Evolutionary conservation across 2,797 vertebrate species (phyloP), one percentile per base, ranked within the genome.

Genomic region (Pseudochirops corinnae): DNA sequence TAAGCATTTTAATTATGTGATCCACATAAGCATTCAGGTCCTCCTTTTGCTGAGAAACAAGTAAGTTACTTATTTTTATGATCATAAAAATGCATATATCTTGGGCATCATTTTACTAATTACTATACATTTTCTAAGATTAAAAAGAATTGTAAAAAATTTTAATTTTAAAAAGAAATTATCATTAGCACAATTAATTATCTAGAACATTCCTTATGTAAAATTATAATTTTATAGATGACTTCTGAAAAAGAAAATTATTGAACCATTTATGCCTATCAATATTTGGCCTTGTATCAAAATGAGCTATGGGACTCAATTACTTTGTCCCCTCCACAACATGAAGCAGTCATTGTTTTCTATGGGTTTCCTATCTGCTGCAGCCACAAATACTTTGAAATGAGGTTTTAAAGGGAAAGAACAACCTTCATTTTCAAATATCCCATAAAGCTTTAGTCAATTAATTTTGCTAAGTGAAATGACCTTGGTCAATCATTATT

Each of bases 1-100:
- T 50, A 95, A 95, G 92, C 94, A 96, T 92, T 93, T 95, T 93
- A 96, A 95, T 96, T 67, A 92, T 60, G 39, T 96, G 1, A 92
- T 46, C 57, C 67, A 93, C 14, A 91, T 50, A 96, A 58, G 74
- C 29, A 56, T 56, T 82, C 94, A 95, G 57, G 57, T 58, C 57
- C 57, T n/a, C 92, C 14, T 96, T 94, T 94, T 94, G 90, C 28
- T 96, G 94, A 57, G 93, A 62, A 95, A 95, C 92, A 92, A 92
- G 2, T 90, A 93, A 14, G 91, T 33, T 90, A 92, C 62, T 1
- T 94, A 94, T 56, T 56, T 92, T 94, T 93, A 94, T 95, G 52
- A 94, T 57, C 92, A 93, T 74, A 96, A 96, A 33, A 50, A 94
- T 31, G 56, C 13, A 46, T 67, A 92, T 90, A 18, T 87, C 55